Percentiles rank a stretch among this genome's conserved stretches.
Evolutionary conservation across 2,113 vertebrate species (phyloP).

Genomic region (Physeter macrocephalus): DNA sequence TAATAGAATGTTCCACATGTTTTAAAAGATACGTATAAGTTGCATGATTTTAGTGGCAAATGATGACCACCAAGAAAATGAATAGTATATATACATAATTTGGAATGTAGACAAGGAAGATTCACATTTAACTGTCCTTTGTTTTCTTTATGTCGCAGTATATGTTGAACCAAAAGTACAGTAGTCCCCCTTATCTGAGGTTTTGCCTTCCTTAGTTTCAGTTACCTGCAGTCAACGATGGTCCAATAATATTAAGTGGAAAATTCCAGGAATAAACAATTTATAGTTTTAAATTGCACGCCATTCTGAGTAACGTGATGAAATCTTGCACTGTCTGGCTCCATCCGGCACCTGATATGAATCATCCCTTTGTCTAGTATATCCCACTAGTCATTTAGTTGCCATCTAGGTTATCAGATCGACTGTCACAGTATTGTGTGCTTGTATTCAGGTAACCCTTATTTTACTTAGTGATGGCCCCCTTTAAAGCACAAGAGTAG

Average conservation of each 20-base stretch:
- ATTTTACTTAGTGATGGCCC: not conserved
- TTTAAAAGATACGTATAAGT: not conserved
- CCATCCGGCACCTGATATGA: not conserved
- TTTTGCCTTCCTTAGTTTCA: not conserved
- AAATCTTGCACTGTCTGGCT: not conserved
- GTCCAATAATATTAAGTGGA: not conserved
- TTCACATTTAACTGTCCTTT: not conserved
- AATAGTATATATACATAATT: not conserved
- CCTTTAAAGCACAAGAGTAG: not conserved
- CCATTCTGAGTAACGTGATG: not conserved
- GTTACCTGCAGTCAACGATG: not conserved
- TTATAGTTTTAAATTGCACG: not conserved
- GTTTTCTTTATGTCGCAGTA: not conserved
- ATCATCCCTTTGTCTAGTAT: not conserved
- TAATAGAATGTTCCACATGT: not conserved
- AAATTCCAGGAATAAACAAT: not conserved
- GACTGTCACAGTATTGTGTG: not conserved
- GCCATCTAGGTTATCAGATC: not conserved
- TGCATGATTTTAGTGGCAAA: not conserved
- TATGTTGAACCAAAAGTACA: not conserved
- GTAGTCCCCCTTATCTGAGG: not conserved
- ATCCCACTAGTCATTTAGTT: not conserved
- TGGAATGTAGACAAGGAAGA: not conserved
- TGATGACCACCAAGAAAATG: not conserved
- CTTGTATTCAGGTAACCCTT: not conserved